A percentile compares a stretch with the other conserved stretches of the same genome.
Evolutionary conservation across 2,113 vertebrate species (phyloP).

Genomic region (Archilochus colubris): DNA sequence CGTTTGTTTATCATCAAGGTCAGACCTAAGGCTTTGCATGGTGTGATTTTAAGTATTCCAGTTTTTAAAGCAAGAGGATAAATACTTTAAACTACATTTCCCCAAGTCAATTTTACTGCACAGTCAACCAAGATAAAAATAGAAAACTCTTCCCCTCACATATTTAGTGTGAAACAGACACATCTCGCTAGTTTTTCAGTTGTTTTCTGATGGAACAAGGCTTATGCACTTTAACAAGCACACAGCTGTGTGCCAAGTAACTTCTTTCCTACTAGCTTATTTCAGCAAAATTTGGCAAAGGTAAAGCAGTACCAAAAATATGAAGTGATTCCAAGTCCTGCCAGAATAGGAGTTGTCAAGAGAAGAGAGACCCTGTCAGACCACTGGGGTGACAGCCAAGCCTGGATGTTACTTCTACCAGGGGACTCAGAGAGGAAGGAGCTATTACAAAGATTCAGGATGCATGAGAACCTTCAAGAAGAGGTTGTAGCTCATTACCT

Average conservation of each 20-base stretch:
- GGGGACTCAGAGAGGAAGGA: not conserved
- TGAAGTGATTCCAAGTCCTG: not conserved
- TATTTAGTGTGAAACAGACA: not conserved
- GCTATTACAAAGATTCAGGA: not conserved
- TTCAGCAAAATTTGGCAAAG: not conserved
- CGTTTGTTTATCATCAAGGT: not conserved
- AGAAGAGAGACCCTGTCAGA: not conserved
- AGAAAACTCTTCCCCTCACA: not conserved
- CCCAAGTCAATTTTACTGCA: not conserved
- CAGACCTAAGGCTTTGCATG: not conserved
- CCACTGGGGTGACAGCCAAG: not conserved
- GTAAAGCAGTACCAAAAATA: not conserved
- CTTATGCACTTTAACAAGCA: not conserved
- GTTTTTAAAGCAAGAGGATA: not conserved
- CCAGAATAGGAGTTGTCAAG: not conserved
- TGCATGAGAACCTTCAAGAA: not conserved
- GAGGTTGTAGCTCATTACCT: not conserved
- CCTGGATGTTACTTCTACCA: not conserved
- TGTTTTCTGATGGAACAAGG: not conserved
- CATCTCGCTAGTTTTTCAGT: not conserved
- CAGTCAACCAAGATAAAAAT: not conserved
- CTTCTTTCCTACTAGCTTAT: not conserved
- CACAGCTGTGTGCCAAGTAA: not conserved
- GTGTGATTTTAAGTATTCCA: fast-evolving
- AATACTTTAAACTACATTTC: not conserved